Conservation (phyloP, 2,888 invertebrate genomes). For the Colostygia pectinataria region DNA sequence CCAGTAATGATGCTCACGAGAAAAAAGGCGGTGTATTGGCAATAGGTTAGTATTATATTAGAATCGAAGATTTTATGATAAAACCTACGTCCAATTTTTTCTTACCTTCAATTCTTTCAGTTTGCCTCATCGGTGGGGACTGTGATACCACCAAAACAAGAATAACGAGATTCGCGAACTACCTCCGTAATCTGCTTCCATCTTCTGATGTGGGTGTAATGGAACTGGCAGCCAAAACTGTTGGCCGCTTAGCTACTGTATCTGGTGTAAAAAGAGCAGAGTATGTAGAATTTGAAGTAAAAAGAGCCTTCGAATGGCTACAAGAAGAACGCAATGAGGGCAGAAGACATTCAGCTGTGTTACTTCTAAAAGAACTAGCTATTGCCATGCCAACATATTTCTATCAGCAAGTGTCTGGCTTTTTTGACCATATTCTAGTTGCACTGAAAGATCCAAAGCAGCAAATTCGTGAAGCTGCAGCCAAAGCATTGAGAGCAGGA, state of each 20-base stretch:
- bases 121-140: slow-evolving; percentile 96
- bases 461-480: slow-evolving; percentile 95
- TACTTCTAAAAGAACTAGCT: slow-evolving; percentile 96
- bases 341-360: slow-evolving; percentile 94
- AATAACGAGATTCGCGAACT: slow-evolving; percentile 96
- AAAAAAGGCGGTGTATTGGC: slow-evolving; percentile 98
- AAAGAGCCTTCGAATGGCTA: slow-evolving; percentile 97
- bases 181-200: slow-evolving; percentile 93
- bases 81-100: not conserved
- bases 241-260: slow-evolving; percentile 95
- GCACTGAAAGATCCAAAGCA: slow-evolving; percentile 96
- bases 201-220: slow-evolving; percentile 96
- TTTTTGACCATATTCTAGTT: slow-evolving; percentile 96
- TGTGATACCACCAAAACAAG: slow-evolving; percentile 95
- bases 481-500: slow-evolving; percentile 96
- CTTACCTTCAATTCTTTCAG: slow-evolving; percentile 74
- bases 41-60: slow-evolving; percentile 84
- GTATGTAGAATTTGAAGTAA: slow-evolving; percentile 99
- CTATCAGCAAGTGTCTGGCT: slow-evolving; percentile 95
- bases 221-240: slow-evolving; percentile 97
- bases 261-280: slow-evolving; percentile 97
- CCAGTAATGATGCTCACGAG: slow-evolving; percentile 95
- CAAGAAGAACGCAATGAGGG: slow-evolving; percentile 95
- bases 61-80: not conserved
- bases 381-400: slow-evolving; percentile 98